Percentiles rank a stretch among this genome's conserved stretches.
These are phyloP conservation scores for Corythoichthys haematopterus DNA, from an alignment of 2,113 vertebrate genomes.

Conservation along the genomic window DNA sequence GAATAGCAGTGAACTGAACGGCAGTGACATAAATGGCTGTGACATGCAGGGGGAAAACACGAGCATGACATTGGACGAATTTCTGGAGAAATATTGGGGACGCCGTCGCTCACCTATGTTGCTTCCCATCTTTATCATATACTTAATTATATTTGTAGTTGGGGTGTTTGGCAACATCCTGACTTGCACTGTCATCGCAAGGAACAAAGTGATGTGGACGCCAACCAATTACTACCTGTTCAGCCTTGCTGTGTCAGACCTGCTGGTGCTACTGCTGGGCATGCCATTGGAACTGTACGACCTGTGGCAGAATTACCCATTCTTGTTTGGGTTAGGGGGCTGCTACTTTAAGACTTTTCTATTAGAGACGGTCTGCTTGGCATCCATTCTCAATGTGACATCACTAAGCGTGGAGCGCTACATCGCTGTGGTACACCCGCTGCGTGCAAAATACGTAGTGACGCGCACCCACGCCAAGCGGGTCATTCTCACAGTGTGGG, in stretches of 20 bases:
- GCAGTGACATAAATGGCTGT: conserved; percentile 48
- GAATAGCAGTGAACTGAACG: conserved; percentile 38
- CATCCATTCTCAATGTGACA: conserved; percentile 89
- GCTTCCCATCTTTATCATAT: conserved; percentile 79
- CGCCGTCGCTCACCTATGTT: conserved; percentile 78
- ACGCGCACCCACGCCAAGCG: conserved; percentile 81
- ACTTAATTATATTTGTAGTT: conserved; percentile 83
- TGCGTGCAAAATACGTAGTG: conserved; percentile 84
- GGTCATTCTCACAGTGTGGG: conserved; percentile 81
- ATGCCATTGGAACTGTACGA: conserved; percentile 93
- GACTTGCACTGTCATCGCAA: conserved; percentile 84
- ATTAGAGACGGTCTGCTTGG: conserved; percentile 88
- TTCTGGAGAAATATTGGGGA: conserved; percentile 79
- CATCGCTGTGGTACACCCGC: conserved; percentile 86
- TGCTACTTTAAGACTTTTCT: conserved; percentile 89
- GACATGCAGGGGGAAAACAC: conserved; percentile 52
- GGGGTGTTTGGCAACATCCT: conserved; percentile 82
- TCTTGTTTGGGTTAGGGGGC: conserved; percentile 78
- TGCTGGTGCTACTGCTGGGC: conserved; percentile 86
- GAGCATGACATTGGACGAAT: conserved; percentile 76
- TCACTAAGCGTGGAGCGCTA: conserved; percentile 90
- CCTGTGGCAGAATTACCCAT: conserved; percentile 90
- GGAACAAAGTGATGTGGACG: conserved; percentile 84
- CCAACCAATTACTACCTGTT: conserved; percentile 94
- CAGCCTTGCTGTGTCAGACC: conserved; percentile 87